Conservation (phyloP, 2,797 vertebrate species). For the Mionectes olivaceus region DNA sequence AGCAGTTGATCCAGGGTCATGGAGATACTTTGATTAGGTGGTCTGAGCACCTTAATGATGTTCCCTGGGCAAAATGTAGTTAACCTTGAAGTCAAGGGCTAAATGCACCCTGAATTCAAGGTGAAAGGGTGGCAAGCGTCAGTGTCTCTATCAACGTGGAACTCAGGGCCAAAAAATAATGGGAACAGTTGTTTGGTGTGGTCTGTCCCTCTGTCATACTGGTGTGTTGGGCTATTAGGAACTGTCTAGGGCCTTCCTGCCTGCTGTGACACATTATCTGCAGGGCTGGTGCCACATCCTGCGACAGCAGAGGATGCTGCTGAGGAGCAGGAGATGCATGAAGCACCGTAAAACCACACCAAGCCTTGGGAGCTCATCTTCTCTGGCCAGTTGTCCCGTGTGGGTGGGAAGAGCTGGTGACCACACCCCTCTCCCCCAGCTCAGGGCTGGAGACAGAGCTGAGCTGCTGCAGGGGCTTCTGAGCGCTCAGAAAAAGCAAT, state of each 20-base stretch:
- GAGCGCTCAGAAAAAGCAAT: slow-evolving; percentile 23
- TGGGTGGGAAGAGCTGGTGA: not conserved
- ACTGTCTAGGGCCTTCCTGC: not conserved
- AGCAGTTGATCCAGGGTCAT: not conserved
- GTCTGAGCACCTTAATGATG: not conserved
- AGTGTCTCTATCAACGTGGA: not conserved
- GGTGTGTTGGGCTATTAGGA: not conserved
- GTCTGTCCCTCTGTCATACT: not conserved
- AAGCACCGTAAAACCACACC: not conserved
- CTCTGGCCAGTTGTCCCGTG: not conserved
- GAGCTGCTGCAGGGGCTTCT: not conserved
- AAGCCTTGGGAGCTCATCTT: not conserved
- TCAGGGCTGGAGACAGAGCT: not conserved
- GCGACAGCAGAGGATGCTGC: not conserved
- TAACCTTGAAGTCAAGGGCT: not conserved
- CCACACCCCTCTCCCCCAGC: not conserved
- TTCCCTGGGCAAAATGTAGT: not conserved
- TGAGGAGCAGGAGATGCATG: not conserved
- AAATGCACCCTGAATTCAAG: not conserved
- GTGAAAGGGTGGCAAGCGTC: not conserved
- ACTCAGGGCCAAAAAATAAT: not conserved
- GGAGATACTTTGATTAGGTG: not conserved
- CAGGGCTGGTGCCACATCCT: not conserved
- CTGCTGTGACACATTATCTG: not conserved
- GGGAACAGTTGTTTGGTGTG: not conserved